Evolutionary conservation across 2,888 invertebrate species (phyloP), one percentile per base, ranked within the genome.

Genomic region (Ceraclea dissimilis): DNA sequence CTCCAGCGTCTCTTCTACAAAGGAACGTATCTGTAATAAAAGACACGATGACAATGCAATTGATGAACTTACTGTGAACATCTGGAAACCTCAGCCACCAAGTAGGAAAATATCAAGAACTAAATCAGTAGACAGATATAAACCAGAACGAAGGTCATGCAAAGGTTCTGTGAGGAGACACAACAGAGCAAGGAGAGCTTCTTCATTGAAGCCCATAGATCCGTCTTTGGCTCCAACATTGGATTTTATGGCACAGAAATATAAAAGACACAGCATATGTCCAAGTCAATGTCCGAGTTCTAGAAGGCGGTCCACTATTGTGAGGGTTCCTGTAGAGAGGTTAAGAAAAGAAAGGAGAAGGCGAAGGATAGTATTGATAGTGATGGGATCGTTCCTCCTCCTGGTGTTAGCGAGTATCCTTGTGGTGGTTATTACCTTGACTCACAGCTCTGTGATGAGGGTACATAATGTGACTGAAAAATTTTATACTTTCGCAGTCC

Each of bases 371-470:
- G 85, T 86, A 51, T 84, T 83, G 66, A 81, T 85, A 65, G 82
- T 88, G 58, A 79, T 86, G 63, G 85, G 81, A 33, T 85, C 85
- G 33, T 87, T 88, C 73, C 74, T 86, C 71, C 85, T 88, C 69
- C 78, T 89, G 66, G 81, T 85, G 64, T 78, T 84, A 66, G 83
- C 87, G 58, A 84, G 88, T 66, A 81, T 88, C 62, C 81, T 88
- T 67, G 86, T 85, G 66, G 87, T 90, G 68, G 82, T 89, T 68
- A 81, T 89, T 66, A 88, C 89, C 55, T 79, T 90, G 69, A 88
- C 85, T 49, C 85, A 84, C 74, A 81, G 84, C 72, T 81, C 83
- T 65, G 82, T 83, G 66, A 75, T 80, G 59, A 80, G 77, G 66
- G 80, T 81, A 60, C 80, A 81, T 70, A 79, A 79, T 69, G 82